Base-by-base conservation (phyloP, 2,888 invertebrate genomes). In the Ligdia adustata region DNA sequence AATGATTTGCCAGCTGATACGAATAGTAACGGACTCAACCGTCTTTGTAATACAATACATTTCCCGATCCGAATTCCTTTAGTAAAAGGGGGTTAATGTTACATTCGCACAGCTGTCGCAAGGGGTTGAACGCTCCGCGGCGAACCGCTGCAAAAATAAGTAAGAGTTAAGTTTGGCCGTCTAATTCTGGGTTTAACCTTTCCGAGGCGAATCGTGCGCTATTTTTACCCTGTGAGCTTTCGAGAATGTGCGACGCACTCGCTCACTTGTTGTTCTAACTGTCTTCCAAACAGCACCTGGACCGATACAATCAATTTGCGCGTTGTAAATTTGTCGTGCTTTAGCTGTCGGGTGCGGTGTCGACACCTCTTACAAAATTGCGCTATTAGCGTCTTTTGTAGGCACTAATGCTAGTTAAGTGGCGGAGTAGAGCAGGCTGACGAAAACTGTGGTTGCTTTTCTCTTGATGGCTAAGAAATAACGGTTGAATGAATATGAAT, bases 151-250 rank as follows among this genome's bases (percentile, higher is more conserved):
- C 75, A 69, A 82, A 84, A 86, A 85, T 85, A 87, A 87, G 82
- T 77, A 61, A 50, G 62, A 67, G 82, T 86, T 86, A 87, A 87
- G 84, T 86, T 85, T 84, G 80, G 82, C 74, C 52, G 57, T 79
- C 86, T 86, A 84, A 83, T 77, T 87, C 72, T 68, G 82, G 72
- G 69, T 59, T 74, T 79, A 83, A 85, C 87, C 87, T 87, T 87
- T 87, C 62, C 71, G 80, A 78, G 75, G 79, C 72, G 69, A 72
- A 71, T 69, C 67, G 75, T 67, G 58, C 49, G 55, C 73, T 87
- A 87, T 81, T 76, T 74, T 77, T 83, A 83, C 41, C 62, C 60
- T 60, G 49, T 53, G 64, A 65, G 74, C 75, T 62, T 69, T 67
- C 62, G 72, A 67, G 78, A 76, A 78, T 77, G 82, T 77, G 48